phyloP scores from a whole-genome alignment of 2,113 vertebrate genomes.

The Gadus macrocephalus region DNA sequence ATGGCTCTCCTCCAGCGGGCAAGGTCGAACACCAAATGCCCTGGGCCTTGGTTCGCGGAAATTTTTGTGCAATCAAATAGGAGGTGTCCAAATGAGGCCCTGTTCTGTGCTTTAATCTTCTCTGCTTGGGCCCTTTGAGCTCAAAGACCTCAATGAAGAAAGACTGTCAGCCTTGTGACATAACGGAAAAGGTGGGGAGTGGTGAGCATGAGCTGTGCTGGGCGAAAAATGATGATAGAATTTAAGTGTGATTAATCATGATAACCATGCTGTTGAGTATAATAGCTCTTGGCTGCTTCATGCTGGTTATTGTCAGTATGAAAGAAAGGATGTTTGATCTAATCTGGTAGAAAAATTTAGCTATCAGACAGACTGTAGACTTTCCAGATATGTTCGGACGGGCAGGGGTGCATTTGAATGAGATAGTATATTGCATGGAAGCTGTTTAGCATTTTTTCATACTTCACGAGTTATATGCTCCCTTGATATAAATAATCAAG shows the following conservation, averaged over 20 bases:
- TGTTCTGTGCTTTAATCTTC: slow-evolving; percentile 8
- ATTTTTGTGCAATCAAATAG: slow-evolving; percentile 24
- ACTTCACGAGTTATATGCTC: neutral
- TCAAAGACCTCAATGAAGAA: slow-evolving; percentile 5
- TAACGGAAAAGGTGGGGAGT: neutral
- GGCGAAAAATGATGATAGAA: neutral
- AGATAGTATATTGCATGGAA: too few relatives aligned
- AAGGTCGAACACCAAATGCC: slow-evolving; percentile 62
- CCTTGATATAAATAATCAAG: slow-evolving; percentile 10
- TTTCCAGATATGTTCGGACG: too few relatives aligned
- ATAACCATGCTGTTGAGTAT: neutral
- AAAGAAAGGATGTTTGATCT: too few relatives aligned
- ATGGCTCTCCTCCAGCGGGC: slow-evolving; percentile 48
- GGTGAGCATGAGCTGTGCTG: neutral
- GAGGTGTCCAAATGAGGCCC: slow-evolving; percentile 22
- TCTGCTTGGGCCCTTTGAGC: neutral
- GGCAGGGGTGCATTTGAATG: too few relatives aligned
- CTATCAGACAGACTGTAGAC: too few relatives aligned
- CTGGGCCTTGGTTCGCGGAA: slow-evolving; percentile 35
- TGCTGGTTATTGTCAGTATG: too few relatives aligned
- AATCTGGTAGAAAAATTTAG: too few relatives aligned
- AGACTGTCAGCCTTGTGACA: slow-evolving; percentile 1
- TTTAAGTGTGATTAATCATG: neutral
- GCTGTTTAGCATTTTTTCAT: too few relatives aligned
- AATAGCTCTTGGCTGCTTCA: neutral